These are phyloP conservation scores for Ursus arctos DNA, from an alignment of 2,113 vertebrate species.

Conservation along the genomic window DNA sequence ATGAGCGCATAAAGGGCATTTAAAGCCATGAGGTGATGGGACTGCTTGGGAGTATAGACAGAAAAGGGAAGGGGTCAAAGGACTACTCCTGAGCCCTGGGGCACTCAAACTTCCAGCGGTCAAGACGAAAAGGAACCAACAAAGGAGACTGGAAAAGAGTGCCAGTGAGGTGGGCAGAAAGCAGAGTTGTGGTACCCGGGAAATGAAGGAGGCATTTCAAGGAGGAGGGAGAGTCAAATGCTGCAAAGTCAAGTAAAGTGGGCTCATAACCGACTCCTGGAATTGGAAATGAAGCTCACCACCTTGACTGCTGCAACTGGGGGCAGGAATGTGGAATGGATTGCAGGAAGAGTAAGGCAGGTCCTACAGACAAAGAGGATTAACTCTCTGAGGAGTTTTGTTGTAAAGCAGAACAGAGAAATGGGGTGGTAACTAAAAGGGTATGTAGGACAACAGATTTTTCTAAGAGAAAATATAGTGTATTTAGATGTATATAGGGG, in stretches of 20 bases:
- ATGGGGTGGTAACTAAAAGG: background rate
- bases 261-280: background rate
- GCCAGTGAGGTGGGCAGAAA: background rate
- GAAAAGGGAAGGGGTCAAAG: background rate
- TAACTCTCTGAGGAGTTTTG: background rate
- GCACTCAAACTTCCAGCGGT: background rate
- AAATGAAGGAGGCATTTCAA: slow-evolving; percentile 31
- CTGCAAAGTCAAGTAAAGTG: background rate
- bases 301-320: background rate
- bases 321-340: background rate
- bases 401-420: slow-evolving; percentile 18
- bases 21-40: background rate
- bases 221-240: background rate
- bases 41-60: background rate
- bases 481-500: background rate
- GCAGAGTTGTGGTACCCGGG: background rate
- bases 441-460: background rate
- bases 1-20: background rate
- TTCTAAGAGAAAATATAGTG: background rate
- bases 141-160: background rate
- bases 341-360: background rate
- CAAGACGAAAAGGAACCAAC: background rate
- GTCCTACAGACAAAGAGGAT: background rate
- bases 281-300: background rate
- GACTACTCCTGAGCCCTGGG: background rate